Evolutionary conservation across 2,113 vertebrate species (phyloP).

Genomic region (Nycticebus coucang): DNA sequence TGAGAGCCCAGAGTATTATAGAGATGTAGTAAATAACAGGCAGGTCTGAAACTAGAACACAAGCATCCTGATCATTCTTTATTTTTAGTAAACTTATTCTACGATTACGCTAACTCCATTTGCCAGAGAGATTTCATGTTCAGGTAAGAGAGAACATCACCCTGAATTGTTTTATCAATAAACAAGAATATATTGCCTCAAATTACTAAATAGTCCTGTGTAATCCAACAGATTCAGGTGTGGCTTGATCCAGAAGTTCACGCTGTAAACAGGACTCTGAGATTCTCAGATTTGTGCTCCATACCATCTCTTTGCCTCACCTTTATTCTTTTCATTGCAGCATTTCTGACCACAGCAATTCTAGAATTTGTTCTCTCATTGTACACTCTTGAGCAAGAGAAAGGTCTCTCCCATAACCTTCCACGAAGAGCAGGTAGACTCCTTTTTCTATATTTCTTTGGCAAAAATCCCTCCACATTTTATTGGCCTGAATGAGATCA

Average conservation of each 20-base stretch:
- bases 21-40: neutral
- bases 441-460: neutral
- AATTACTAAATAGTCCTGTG: neutral
- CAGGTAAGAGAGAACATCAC: neutral
- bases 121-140: neutral
- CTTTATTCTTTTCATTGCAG: neutral
- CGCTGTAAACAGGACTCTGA: neutral
- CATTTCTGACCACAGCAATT: neutral
- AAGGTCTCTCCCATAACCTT: neutral
- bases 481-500: neutral
- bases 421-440: neutral
- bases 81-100: neutral
- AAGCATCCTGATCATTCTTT: neutral
- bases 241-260: neutral
- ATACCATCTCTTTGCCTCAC: neutral
- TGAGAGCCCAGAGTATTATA: neutral
- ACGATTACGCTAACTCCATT: neutral
- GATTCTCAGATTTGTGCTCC: neutral
- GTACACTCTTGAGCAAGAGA: neutral
- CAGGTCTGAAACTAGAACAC: neutral
- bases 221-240: neutral
- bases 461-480: neutral
- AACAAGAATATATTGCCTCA: neutral
- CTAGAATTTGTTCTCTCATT: neutral
- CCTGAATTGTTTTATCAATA: constrained; percentile 3